A percentile compares a stretch with the other conserved stretches of the same genome.
phyloP scores from a whole-genome alignment of 2,888 invertebrate species.

The Gandaritis pyraliata region DNA sequence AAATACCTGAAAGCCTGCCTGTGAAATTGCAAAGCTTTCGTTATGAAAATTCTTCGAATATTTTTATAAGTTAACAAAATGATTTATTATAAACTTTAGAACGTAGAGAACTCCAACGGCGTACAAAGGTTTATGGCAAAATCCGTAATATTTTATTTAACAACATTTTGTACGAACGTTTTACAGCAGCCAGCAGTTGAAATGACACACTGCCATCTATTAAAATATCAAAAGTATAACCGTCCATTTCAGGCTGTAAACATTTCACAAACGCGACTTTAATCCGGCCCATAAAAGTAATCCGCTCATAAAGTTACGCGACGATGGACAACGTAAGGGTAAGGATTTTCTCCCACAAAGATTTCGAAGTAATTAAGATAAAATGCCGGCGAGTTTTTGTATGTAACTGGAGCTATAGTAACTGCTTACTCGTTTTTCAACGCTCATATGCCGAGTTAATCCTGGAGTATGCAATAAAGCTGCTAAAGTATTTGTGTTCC shows the following conservation, averaged over 20 bases:
- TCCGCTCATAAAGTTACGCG: constrained; percentile 82
- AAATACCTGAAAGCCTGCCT: constrained; percentile 54
- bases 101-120: constrained; percentile 42
- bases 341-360: constrained; percentile 80
- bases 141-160: neutral
- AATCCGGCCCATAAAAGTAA: constrained; percentile 83
- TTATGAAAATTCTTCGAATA: constrained; percentile 67
- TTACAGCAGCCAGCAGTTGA: constrained; percentile 8
- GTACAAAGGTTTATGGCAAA: neutral
- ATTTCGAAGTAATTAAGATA: constrained; percentile 84
- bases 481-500: constrained; percentile 81
- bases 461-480: constrained; percentile 82
- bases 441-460: constrained; percentile 81
- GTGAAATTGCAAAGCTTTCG: constrained; percentile 61
- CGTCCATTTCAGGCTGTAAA: constrained; percentile 73
- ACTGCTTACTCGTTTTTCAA: constrained; percentile 74
- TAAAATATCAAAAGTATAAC: constrained; percentile 52
- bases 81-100: constrained; percentile 63
- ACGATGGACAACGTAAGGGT: constrained; percentile 83
- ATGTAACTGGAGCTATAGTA: constrained; percentile 66
- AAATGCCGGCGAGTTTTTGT: constrained; percentile 79
- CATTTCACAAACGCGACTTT: constrained; percentile 80
- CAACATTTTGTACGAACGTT: neutral
- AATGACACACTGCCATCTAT: constrained; percentile 30
- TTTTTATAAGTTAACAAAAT: constrained; percentile 55